Conservation (phyloP, 2,113 vertebrate species). For the Pao palembangensis region DNA sequence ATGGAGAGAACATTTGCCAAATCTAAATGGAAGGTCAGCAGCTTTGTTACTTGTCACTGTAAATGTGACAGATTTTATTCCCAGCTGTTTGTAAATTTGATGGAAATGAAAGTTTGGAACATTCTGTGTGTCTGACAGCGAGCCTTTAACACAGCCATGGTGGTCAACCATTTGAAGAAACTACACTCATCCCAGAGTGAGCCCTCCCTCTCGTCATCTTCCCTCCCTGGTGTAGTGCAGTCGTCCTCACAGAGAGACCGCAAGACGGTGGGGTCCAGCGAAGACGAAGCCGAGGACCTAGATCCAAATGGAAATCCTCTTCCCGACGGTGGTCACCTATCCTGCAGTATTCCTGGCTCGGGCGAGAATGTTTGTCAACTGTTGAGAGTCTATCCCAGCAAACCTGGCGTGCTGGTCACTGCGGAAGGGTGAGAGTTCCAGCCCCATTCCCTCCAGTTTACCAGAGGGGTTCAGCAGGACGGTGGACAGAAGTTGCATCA, state of each 20-base stretch:
- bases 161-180: constrained; percentile 87
- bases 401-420: constrained; percentile 13
- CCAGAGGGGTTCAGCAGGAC: too few relatives aligned
- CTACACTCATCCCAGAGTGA: constrained; percentile 73
- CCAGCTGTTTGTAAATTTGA: too few relatives aligned
- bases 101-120: constrained; percentile 83
- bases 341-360: constrained; percentile 10
- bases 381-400: constrained; percentile 13
- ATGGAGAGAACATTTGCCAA: constrained; percentile 91
- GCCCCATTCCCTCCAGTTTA: too few relatives aligned
- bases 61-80: not conserved
- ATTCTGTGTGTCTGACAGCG: constrained; percentile 67
- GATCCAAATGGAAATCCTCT: constrained; percentile 61
- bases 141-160: constrained; percentile 83
- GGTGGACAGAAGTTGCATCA: constrained; percentile 23
- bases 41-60: not conserved
- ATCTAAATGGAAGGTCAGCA: constrained; percentile 90
- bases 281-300: not conserved
- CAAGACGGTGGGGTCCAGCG: not conserved
- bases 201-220: constrained; percentile 3
- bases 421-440: constrained; percentile 18
- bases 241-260: constrained; percentile 36
- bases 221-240: constrained; percentile 48
- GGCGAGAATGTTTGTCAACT: constrained; percentile 23
- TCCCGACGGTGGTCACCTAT: accelerated